Conservation (phyloP, 2,797 vertebrate species). For the Esox lucius region DNA sequence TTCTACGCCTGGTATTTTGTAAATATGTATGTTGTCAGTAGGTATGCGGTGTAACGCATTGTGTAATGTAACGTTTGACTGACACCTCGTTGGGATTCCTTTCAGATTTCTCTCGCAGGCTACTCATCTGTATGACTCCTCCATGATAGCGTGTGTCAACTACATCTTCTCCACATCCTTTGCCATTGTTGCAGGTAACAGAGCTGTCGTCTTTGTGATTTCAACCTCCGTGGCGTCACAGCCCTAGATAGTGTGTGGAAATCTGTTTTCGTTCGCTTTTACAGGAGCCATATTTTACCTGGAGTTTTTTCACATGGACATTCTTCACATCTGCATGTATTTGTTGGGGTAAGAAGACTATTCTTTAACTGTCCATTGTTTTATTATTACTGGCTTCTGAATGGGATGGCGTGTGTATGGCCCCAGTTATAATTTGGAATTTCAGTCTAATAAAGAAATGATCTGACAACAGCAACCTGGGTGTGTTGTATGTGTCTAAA, state of each 20-base stretch:
- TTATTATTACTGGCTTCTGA: not conserved
- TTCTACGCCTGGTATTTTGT: not conserved
- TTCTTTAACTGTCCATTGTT: not conserved
- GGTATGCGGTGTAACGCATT: not conserved
- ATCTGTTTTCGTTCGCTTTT: slow-evolving; percentile 33
- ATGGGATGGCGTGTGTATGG: not conserved
- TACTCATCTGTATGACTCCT: slow-evolving; percentile 85
- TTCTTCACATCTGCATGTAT: slow-evolving; percentile 92
- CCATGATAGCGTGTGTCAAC: slow-evolving; percentile 85
- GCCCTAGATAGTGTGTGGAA: not conserved
- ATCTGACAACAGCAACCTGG: not conserved
- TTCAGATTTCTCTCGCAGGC: slow-evolving; percentile 90
- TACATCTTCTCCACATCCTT: slow-evolving; percentile 87
- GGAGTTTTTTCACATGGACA: slow-evolving; percentile 86
- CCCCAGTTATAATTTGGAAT: not conserved
- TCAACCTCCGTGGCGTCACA: not conserved
- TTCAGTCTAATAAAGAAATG: not conserved
- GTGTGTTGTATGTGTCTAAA: too few relatives aligned
- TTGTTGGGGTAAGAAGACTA: slow-evolving; percentile 85
- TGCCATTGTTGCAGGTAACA: slow-evolving; percentile 87
- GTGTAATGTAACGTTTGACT: not conserved
- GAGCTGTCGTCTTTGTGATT: slow-evolving; percentile 13
- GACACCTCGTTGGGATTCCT: not conserved
- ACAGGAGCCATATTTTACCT: slow-evolving; percentile 91
- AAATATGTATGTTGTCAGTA: not conserved